These are phyloP conservation scores for Clepsis dumicolana DNA, from an alignment of 2,888 invertebrate species.

Conservation along the genomic window DNA sequence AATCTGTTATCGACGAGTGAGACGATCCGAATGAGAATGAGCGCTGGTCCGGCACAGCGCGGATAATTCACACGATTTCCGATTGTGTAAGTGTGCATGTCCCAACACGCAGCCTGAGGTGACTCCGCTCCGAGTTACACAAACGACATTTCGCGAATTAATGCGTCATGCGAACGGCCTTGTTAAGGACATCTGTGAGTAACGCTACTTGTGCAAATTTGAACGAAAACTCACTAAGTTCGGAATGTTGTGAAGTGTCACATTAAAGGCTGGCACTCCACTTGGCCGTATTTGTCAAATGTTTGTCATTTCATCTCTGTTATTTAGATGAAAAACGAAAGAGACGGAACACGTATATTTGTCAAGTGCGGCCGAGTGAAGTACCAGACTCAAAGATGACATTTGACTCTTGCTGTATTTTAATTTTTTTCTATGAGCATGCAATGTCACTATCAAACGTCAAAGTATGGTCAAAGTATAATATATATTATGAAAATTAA, in stretches of 20 bases:
- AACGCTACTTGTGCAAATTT: conserved; percentile 30
- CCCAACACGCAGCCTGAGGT: conserved; percentile 13
- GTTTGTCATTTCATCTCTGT: no score
- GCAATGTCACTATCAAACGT: no score
- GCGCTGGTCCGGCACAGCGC: background rate
- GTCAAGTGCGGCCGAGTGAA: no score
- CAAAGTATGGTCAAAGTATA: no score
- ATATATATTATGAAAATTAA: no score
- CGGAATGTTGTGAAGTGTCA: background rate
- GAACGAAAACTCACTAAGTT: conserved; percentile 41
- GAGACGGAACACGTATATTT: no score
- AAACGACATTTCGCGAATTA: conserved; percentile 28
- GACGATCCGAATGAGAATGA: background rate
- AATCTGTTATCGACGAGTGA: conserved; percentile 8
- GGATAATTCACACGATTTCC: conserved; percentile 40
- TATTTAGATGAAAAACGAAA: no score
- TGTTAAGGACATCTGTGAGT: conserved; percentile 27
- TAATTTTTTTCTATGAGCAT: no score
- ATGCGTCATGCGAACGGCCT: conserved; percentile 22
- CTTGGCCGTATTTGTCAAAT: no score
- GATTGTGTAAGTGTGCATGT: conserved; percentile 26
- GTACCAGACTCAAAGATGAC: no score
- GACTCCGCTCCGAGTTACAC: conserved; percentile 23
- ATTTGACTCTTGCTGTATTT: no score
- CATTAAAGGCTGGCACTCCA: background rate